Base-by-base conservation (phyloP, 2,797 vertebrate species). In the Varecia variegata region DNA sequence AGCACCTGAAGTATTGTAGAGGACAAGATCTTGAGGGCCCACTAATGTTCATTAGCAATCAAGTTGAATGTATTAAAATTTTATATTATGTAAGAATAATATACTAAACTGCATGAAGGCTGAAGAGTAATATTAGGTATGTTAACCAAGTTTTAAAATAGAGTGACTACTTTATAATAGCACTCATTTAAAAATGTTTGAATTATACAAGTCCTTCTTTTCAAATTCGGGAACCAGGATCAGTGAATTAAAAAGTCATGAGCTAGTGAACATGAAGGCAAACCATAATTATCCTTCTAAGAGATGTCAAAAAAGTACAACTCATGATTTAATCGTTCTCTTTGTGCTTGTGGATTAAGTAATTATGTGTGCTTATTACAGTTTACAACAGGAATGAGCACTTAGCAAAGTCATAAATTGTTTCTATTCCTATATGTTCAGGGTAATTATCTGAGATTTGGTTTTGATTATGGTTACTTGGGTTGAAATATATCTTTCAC, bases 221-320 rank as follows among this genome's bases (percentile, higher is more conserved):
- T 94, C 82, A 95, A 90, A 86, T 30, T 84, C 30, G 35, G 21
- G 15, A 81, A 60, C 12, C 35, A 95, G 38, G 17, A 88, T 96
- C 73, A 88, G 38, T 79, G n/a, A 93, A 81, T 93, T 90, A 95
- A 94, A 95, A 95, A 96, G 71, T 96, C 79, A 74, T 62, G 52
- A 92, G 88, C 56, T 74, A 88, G 15, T 96, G 71, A 95, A 45
- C 40, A 86, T 77, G 43, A 94, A 68, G 93, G 40, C 52, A 95
- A 92, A 93, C 47, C 58, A 52, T 96, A 94, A 86, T 96, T 96
- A 84, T 87, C 54, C 40, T 92, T 95, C 45, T 89, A 92, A 90
- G 56, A 95, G 43, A 89, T 93, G 70, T 71, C 54, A 80, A 88
- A 85, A 88, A 90, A 65, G 35, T 38, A 68, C 47, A 95, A 83